These are phyloP conservation scores for Pangasius krempfi DNA, from an alignment of 2,797 vertebrate genomes.

Conservation along the genomic window DNA sequence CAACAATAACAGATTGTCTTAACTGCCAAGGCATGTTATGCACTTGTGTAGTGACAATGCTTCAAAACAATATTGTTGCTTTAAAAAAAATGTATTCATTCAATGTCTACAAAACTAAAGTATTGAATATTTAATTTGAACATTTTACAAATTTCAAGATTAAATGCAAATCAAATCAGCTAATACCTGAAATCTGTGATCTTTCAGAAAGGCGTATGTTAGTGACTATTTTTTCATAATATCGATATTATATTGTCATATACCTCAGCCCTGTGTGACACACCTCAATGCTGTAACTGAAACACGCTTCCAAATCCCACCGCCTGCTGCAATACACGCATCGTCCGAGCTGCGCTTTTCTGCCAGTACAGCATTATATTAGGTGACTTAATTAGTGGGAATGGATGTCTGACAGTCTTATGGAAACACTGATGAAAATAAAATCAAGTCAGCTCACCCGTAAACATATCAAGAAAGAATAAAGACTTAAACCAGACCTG, in stretches of 20 bases:
- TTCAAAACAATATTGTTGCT: not conserved
- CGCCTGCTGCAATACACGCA: not conserved
- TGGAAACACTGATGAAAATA: not conserved
- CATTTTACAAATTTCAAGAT: not conserved
- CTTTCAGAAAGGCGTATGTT: not conserved
- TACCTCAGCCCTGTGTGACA: too few species aligned
- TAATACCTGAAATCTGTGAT: not conserved
- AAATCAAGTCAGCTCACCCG: not conserved
- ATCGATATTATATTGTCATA: too few species aligned
- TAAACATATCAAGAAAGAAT: too few species aligned
- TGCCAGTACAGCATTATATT: not conserved
- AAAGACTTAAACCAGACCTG: too few species aligned
- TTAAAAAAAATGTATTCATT: not conserved
- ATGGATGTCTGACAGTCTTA: not conserved
- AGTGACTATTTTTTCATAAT: too few species aligned
- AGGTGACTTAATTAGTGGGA: not conserved
- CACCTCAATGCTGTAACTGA: too few species aligned
- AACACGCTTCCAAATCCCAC: too few species aligned
- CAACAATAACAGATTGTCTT: not conserved
- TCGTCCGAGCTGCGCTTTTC: not conserved
- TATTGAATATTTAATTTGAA: not conserved
- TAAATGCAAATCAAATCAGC: not conserved
- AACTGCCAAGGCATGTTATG: too few species aligned
- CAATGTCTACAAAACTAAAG: not conserved
- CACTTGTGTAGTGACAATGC: not conserved